phyloP scores from a whole-genome alignment of 1,140 invertebrate genomes.

The Lethocerus indicus region DNA sequence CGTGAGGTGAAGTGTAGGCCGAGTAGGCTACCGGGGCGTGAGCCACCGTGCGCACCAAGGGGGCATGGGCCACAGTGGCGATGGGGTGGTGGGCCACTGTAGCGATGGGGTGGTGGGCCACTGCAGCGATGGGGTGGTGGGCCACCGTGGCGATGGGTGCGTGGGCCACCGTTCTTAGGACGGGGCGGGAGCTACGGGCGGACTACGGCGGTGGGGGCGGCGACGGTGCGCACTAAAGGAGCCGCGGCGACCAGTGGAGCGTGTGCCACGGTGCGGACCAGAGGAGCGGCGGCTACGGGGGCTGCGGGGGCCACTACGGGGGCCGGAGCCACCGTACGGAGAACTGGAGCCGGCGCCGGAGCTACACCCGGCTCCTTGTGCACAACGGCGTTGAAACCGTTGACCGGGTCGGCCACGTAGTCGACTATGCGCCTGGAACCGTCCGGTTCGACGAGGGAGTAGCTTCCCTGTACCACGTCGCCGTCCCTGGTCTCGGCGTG shows the following conservation, averaged over 20 bases:
- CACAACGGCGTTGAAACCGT: conserved; percentile 38
- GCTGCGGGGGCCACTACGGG: neutral
- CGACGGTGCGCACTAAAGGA: conserved; percentile 19
- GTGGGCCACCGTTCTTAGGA: conserved; percentile 1
- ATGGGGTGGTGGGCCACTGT: conserved; percentile 5
- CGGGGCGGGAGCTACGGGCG: neutral
- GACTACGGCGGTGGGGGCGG: conserved; percentile 20
- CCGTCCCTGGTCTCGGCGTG: conserved; percentile 31
- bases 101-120: conserved; percentile 2
- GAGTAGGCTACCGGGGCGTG: conserved; percentile 6
- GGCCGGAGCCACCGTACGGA: neutral
- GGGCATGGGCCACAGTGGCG: conserved; percentile 9
- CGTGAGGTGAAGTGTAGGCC: conserved; percentile 19
- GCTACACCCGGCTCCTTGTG: conserved; percentile 21
- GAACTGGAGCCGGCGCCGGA: conserved; percentile 4
- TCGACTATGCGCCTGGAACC: conserved; percentile 36
- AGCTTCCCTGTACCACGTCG: conserved; percentile 32
- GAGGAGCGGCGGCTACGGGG: conserved; percentile 4
- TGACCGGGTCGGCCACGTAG: conserved; percentile 37
- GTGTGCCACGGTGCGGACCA: neutral
- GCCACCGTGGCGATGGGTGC: conserved; percentile 1
- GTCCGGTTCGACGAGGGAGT: conserved; percentile 35
- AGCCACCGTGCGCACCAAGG: neutral
- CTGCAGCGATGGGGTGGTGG: conserved; percentile 3
- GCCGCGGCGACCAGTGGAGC: conserved; percentile 2